Percentiles rank a stretch among this genome's conserved stretches.
These are phyloP conservation scores for Atherinosoma microstoma DNA, from an alignment of 2,797 vertebrate genomes.

Conservation along the genomic window DNA sequence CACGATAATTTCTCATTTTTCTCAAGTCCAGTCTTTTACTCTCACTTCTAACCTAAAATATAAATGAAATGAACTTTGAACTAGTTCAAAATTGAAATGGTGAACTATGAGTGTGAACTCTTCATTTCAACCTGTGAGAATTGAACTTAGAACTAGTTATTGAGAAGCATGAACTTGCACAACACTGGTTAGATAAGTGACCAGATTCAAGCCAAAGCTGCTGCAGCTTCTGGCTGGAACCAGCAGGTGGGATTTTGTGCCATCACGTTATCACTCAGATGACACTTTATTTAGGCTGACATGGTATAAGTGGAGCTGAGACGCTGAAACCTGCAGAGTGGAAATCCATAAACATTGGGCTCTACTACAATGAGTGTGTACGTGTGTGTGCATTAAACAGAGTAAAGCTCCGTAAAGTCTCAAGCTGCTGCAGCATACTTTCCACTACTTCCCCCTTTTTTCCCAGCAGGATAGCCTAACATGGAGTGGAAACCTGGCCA, in stretches of 20 bases:
- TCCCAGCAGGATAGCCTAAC: slow-evolving; percentile 50
- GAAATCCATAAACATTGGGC: slow-evolving; percentile 82
- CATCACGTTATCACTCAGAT: slow-evolving; percentile 83
- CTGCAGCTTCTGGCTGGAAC: slow-evolving; percentile 53
- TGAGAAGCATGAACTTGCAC: too few species aligned
- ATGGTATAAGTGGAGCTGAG: slow-evolving; percentile 72
- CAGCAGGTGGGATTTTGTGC: slow-evolving; percentile 83
- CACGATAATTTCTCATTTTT: too few species aligned
- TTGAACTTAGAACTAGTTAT: too few species aligned
- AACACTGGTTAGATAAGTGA: slow-evolving; percentile 10
- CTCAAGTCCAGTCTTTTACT: too few species aligned
- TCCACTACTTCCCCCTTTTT: slow-evolving; percentile 54
- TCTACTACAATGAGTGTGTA: slow-evolving; percentile 40
- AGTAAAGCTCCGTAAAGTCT: slow-evolving; percentile 51
- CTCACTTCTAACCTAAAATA: too few species aligned
- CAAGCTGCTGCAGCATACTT: slow-evolving; percentile 55
- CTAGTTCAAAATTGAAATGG: too few species aligned
- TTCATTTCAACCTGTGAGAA: too few species aligned
- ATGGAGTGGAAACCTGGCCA: slow-evolving; percentile 56
- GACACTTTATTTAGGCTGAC: slow-evolving; percentile 87
- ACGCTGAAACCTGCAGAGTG: slow-evolving; percentile 71
- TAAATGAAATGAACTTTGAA: too few species aligned
- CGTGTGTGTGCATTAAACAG: slow-evolving; percentile 39
- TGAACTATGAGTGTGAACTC: too few species aligned
- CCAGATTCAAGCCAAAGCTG: slow-evolving; percentile 35